Evolutionary conservation across 2,113 vertebrate species (phyloP).

Genomic region (Boleophthalmus pectinirostris): DNA sequence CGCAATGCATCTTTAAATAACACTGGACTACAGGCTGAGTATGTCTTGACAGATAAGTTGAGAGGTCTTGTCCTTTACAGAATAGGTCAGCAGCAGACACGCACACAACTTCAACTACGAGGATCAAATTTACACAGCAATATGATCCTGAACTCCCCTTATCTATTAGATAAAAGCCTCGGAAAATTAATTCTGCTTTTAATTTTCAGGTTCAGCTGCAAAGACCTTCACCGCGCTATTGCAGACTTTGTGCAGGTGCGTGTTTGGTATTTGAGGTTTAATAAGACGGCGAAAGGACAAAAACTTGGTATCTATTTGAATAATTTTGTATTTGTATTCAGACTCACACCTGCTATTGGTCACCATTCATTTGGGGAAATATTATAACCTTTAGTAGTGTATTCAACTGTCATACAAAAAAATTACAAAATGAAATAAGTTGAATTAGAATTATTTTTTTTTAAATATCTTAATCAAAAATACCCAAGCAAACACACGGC

Average conservation of each 20-base stretch:
- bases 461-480: too few relatives aligned
- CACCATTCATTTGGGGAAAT: not conserved
- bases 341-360: not conserved
- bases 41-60: not conserved
- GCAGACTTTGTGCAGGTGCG: not conserved
- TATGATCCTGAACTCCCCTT: conserved; percentile 24
- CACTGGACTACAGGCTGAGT: not conserved
- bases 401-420: not conserved
- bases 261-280: conserved; percentile 10
- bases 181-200: conserved; percentile 16
- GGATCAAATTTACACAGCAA: conserved; percentile 7
- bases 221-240: conserved; percentile 2
- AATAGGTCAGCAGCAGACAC: conserved; percentile 20
- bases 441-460: too few relatives aligned
- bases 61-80: conserved; percentile 19
- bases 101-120: conserved; percentile 26
- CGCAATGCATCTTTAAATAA: not conserved
- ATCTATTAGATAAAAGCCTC: conserved; percentile 16
- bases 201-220: not conserved
- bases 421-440: not conserved
- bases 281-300: not conserved
- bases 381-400: not conserved
- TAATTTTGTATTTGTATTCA: not conserved
- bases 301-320: not conserved
- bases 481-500: too few relatives aligned